Evolutionary conservation across 1,140 invertebrate genomes (phyloP), one percentile per base, ranked within the genome.

Genomic region (Drosophila mojavensis): DNA sequence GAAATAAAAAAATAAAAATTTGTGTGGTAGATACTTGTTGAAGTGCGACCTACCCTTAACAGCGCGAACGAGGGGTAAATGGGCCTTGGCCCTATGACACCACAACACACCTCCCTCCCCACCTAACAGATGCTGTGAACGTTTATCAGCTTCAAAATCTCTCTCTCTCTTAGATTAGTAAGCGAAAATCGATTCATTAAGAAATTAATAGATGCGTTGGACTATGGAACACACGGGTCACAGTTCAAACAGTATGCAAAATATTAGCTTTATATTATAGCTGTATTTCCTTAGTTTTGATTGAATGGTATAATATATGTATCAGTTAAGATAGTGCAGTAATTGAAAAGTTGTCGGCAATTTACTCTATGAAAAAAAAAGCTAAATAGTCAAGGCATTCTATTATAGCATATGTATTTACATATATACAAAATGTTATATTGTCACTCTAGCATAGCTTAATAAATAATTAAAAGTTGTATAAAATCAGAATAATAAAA

Each of bases 131-230:
- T 74, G 47, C 51, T 24, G 30, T 36, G 59, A 54, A 5, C 28
- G 50, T 62, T 88, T 88, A 88, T 88, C 84, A 81, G 80, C 24
- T 24, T 1, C 47, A 53, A 33, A 24, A 68, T n/a, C 89, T 67
- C 66, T 60, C 64, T 79, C 76, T 69, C 62, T 61, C 63, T 67
- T 45, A 53, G 30, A 54, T 66, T 53, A 61, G 36, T 73, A 75
- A 70, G 84, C 71, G 62, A 75, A 75, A 88, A 89, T 89, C 80
- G 74, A 88, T 89, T 50, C 47, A 65, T 51, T 48, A n/a, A 53
- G 55, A 61, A 70, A 70, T 55, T 41, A 55, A 60, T 36, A 28
- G 6, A 55, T 39, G 45, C 15, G 41, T 6, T 58, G 33, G 30
- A 60, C 55, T 53, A 41, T 55, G 17, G 36, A 33, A 43, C 58